Percentiles rank a stretch among this genome's conserved stretches.
Evolutionary conservation across 2,113 vertebrate genomes (phyloP).

Genomic region (Isichthys henryi): DNA sequence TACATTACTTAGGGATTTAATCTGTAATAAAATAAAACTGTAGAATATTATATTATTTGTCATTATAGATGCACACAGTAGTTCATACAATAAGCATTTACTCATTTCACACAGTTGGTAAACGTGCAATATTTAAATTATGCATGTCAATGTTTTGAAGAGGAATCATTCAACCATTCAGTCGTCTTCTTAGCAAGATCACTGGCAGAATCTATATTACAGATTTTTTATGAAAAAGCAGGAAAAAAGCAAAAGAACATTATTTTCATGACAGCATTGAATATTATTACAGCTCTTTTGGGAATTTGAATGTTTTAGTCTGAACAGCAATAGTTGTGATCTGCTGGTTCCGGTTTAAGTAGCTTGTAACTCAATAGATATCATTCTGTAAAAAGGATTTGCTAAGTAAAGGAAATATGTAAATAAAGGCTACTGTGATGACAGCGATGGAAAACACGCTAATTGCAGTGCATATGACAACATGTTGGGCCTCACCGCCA

Average conservation of each 20-base stretch:
- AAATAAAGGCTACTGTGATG: neutral
- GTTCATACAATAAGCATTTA: neutral
- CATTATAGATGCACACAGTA: neutral
- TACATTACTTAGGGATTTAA: neutral
- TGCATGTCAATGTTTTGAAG: neutral
- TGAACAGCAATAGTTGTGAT: neutral
- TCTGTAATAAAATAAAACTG: neutral
- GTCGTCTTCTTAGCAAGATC: neutral
- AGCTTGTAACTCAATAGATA: neutral
- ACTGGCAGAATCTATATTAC: neutral
- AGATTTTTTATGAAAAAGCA: neutral
- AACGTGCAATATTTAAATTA: neutral
- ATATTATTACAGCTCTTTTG: neutral
- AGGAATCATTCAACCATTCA: neutral
- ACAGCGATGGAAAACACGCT: neutral
- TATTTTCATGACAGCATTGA: neutral
- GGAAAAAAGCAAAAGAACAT: neutral
- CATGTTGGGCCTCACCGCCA: slow-evolving; percentile 73
- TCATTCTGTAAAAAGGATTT: neutral
- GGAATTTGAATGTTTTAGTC: neutral
- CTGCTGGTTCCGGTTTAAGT: neutral
- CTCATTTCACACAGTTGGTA: neutral
- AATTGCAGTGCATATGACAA: neutral
- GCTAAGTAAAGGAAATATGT: neutral
- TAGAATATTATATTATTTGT: neutral